Evolutionary conservation across 2,797 vertebrate genomes (phyloP).

Genomic region (Meda fulgida): DNA sequence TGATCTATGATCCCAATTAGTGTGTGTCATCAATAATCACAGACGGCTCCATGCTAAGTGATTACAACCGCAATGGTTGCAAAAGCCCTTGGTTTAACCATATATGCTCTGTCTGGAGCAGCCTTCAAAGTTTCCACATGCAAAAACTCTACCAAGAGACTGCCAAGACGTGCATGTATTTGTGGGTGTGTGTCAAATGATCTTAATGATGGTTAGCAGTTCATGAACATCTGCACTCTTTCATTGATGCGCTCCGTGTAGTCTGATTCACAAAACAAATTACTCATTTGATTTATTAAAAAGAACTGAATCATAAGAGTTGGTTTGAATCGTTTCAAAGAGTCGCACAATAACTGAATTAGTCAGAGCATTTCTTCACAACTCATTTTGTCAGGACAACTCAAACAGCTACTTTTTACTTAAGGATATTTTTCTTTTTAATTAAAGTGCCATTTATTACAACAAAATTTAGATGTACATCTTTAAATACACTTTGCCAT

Average conservation of each 20-base stretch:
- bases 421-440: not conserved
- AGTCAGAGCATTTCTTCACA: not conserved
- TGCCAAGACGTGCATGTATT: conserved; percentile 21
- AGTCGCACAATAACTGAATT: not conserved
- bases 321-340: not conserved
- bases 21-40: conserved; percentile 48
- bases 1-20: conserved; percentile 53
- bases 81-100: conserved; percentile 31
- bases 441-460: not conserved
- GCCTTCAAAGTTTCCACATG: conserved; percentile 53
- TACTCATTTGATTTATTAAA: no score
- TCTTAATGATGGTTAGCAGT: not conserved
- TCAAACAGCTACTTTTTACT: not conserved
- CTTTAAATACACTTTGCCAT: not conserved
- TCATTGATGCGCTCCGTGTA: not conserved
- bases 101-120: conserved; percentile 22
- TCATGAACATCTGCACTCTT: conserved; percentile 12
- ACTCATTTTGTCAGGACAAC: not conserved
- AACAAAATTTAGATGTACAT: not conserved
- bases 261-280: conserved; percentile 13
- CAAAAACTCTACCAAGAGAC: conserved; percentile 24
- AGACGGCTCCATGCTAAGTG: conserved; percentile 38
- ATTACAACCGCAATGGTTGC: conserved; percentile 33
- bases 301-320: no score
- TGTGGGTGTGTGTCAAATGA: conserved; percentile 36